A percentile compares a stretch with the other conserved stretches of the same genome.
phyloP scores from a whole-genome alignment of 2,113 vertebrate genomes.

The Tyto alba region DNA sequence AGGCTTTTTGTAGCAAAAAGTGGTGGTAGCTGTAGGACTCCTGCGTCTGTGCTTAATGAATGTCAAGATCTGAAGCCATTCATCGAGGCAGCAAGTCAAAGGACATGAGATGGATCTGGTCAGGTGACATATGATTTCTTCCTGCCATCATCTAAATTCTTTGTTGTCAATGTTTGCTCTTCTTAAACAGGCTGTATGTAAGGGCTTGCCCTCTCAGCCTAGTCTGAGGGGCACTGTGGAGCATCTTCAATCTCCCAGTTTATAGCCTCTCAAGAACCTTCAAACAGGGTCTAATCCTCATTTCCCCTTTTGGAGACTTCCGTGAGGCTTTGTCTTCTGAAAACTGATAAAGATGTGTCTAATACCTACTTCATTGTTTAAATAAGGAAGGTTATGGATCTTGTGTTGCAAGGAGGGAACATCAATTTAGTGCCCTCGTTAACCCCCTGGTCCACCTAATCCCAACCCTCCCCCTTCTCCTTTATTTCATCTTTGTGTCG shows the following conservation, averaged over 20 bases:
- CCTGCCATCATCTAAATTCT: not conserved
- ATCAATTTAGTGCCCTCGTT: not conserved
- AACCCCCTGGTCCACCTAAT: not conserved
- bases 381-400: not conserved
- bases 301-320: not conserved
- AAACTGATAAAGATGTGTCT: not conserved
- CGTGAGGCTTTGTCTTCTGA: not conserved
- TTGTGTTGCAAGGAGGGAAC: not conserved
- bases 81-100: not conserved
- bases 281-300: not conserved
- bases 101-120: not conserved
- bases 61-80: not conserved
- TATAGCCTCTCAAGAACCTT: not conserved
- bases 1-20: not conserved
- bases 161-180: accelerated
- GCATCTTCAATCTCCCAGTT: not conserved
- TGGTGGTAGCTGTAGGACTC: not conserved
- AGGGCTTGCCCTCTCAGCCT: not conserved
- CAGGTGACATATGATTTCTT: not conserved
- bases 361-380: not conserved
- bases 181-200: not conserved
- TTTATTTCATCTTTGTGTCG: not conserved
- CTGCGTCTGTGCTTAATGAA: not conserved
- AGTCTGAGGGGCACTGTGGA: not conserved
- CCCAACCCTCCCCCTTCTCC: not conserved